A percentile compares a stretch with the other conserved stretches of the same genome.
Evolutionary conservation across 2,888 invertebrate species (phyloP).

Genomic region (Apantesis nais): DNA sequence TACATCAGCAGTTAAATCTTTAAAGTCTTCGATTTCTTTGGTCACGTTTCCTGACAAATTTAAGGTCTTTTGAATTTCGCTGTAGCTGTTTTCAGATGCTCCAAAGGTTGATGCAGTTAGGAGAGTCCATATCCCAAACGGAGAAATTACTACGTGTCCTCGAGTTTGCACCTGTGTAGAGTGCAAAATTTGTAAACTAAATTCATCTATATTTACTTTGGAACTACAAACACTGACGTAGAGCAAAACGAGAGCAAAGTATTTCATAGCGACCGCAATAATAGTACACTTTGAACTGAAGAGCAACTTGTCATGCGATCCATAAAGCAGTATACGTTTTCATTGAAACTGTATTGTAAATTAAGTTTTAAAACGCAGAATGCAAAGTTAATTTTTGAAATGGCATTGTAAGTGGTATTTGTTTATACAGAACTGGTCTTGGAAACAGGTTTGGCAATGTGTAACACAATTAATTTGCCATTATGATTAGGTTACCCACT

Average conservation of each 20-base stretch:
- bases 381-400: not conserved
- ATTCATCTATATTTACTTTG: slow-evolving; percentile 68
- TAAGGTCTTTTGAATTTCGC: slow-evolving; percentile 65
- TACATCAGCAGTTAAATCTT: slow-evolving; percentile 60
- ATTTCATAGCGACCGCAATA: slow-evolving; percentile 63
- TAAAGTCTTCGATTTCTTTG: slow-evolving; percentile 64
- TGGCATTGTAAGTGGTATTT: not conserved
- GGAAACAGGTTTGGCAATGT: not conserved
- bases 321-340: slow-evolving; percentile 17
- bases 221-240: slow-evolving; percentile 61
- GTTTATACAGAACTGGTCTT: not conserved
- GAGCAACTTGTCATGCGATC: slow-evolving; percentile 56
- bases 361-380: not conserved
- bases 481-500: not conserved
- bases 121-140: slow-evolving; percentile 80
- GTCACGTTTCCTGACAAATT: slow-evolving; percentile 60
- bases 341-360: not conserved
- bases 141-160: slow-evolving; percentile 77
- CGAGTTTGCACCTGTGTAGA: slow-evolving; percentile 67
- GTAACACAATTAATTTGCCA: not conserved
- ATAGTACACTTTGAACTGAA: slow-evolving; percentile 61
- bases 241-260: slow-evolving; percentile 54
- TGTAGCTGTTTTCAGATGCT: slow-evolving; percentile 68
- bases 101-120: slow-evolving; percentile 76
- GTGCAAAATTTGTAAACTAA: slow-evolving; percentile 73